These are phyloP conservation scores for Cotesia congregata DNA, from an alignment of 2,888 invertebrate species.

Conservation along the genomic window DNA sequence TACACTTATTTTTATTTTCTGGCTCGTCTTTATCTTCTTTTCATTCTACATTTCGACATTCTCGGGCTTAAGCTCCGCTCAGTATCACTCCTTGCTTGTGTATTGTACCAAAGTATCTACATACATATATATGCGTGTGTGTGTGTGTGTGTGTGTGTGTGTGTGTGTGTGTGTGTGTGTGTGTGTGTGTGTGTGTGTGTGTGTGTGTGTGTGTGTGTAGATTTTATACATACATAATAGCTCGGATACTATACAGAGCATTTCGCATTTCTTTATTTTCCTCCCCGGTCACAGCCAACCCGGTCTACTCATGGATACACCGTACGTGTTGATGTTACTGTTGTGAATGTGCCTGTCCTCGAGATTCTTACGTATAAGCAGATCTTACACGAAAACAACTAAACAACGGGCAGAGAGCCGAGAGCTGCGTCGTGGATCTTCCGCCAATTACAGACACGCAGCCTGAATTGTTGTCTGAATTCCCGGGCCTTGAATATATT, in stretches of 20 bases:
- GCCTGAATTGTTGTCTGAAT: slow-evolving; percentile 29
- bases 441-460: slow-evolving; percentile 41
- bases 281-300: no score
- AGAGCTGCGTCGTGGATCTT: slow-evolving; percentile 22
- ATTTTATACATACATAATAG: neutral
- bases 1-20: slow-evolving; percentile 22
- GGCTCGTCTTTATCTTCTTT: slow-evolving; percentile 12
- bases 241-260: no score
- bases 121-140: no score
- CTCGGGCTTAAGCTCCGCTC: slow-evolving; percentile 9
- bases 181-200: neutral
- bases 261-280: no score
- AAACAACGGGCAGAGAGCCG: neutral
- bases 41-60: slow-evolving; percentile 14
- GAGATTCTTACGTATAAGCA: slow-evolving; percentile 6
- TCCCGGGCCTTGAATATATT: slow-evolving; percentile 5
- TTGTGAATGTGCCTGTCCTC: slow-evolving; percentile 11
- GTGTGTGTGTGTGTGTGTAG: neutral
- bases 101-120: no score
- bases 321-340: neutral
- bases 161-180: neutral
- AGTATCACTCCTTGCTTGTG: neutral
- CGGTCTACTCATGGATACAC: no score
- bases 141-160: neutral
- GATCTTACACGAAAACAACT: neutral